Conservation (phyloP, 2,888 invertebrate species). For the Trypoxylon attenuatum region DNA sequence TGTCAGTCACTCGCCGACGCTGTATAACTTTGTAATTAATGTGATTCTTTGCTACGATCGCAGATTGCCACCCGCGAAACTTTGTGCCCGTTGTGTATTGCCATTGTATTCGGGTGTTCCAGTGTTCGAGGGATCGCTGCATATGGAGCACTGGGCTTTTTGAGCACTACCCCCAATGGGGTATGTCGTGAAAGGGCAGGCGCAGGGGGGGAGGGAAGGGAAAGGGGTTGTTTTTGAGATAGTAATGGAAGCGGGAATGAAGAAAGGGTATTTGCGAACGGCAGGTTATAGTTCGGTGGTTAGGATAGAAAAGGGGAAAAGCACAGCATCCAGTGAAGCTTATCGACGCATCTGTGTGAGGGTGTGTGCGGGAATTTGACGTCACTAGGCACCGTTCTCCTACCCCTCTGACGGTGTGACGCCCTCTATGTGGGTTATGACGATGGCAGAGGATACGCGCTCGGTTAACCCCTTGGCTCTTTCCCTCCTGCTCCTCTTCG, state of each 20-base stretch:
- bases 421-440: conserved; percentile 72
- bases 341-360: conserved; percentile 54
- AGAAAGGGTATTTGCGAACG: conserved; percentile 27
- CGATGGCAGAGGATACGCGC: conserved; percentile 60
- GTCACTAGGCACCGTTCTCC: conserved; percentile 53
- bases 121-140: no score
- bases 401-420: conserved; percentile 60
- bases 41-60: no score
- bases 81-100: no score
- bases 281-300: conserved; percentile 44
- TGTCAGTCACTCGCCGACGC: no score
- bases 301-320: conserved; percentile 36
- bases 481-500: conserved; percentile 35
- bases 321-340: conserved; percentile 51
- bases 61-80: no score
- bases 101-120: no score
- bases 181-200: no score
- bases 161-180: no score
- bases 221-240: neutral
- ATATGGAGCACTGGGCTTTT: no score
- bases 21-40: no score
- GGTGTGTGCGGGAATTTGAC: conserved; percentile 51
- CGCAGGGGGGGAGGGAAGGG: no score
- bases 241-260: neutral
- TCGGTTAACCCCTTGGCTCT: conserved; percentile 62